These are phyloP conservation scores for Rhodinocichla rosea DNA, from an alignment of 2,113 vertebrate species.

Conservation along the genomic window DNA sequence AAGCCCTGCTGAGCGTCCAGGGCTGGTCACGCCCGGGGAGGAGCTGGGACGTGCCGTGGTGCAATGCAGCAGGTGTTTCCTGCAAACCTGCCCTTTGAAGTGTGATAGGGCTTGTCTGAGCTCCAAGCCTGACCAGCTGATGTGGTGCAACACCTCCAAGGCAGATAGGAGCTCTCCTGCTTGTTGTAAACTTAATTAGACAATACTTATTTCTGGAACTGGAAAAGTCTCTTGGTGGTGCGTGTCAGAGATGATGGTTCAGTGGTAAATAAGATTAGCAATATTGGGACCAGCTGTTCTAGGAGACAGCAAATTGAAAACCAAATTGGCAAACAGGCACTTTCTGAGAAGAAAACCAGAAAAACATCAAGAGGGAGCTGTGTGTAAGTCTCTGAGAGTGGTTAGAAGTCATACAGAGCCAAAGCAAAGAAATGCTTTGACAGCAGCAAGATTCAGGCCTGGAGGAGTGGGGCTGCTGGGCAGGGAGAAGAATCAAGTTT, in stretches of 20 bases:
- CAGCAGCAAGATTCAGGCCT: neutral
- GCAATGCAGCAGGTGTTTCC: neutral
- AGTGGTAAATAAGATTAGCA: neutral
- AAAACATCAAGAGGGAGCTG: neutral
- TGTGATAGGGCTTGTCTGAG: neutral
- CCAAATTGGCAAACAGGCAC: neutral
- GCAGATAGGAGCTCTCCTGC: neutral
- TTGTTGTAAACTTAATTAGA: neutral
- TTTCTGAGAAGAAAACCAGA: neutral
- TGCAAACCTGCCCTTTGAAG: neutral
- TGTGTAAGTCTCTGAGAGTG: neutral
- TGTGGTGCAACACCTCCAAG: neutral
- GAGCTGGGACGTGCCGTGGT: neutral
- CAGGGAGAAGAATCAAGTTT: neutral
- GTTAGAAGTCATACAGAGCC: neutral
- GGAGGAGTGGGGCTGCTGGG: neutral
- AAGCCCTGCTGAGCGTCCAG: neutral
- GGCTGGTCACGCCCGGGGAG: rapidly evolving
- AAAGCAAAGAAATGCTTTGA: neutral
- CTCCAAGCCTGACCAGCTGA: neutral
- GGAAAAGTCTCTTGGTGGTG: neutral
- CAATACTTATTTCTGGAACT: neutral
- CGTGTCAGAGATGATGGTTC: neutral
- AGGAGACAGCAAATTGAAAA: neutral
- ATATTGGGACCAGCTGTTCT: neutral